phyloP scores from a whole-genome alignment of 2,888 invertebrate species.

The Xanthorhoe designata region DNA sequence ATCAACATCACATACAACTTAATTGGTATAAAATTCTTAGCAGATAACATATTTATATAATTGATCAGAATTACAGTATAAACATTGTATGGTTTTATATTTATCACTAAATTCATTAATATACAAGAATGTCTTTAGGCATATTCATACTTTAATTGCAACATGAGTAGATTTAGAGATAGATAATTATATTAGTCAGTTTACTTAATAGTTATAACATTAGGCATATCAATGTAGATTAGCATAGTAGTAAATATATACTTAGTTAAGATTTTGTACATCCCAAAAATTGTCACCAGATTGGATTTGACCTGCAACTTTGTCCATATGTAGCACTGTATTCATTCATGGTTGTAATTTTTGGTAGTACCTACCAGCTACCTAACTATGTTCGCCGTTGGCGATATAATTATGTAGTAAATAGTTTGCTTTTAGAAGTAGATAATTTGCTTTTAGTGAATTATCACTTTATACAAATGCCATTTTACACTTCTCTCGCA shows the following conservation, averaged over 20 bases:
- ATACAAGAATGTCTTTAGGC: neutral
- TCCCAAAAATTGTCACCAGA: neutral
- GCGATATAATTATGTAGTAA: neutral
- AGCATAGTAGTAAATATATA: neutral
- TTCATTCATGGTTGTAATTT: neutral
- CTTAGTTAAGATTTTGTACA: neutral
- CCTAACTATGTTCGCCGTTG: neutral
- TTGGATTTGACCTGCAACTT: neutral
- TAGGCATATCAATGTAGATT: neutral
- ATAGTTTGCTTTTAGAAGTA: neutral
- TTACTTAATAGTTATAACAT: neutral
- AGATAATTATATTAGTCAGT: neutral
- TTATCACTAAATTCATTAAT: neutral
- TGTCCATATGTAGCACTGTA: too few species aligned
- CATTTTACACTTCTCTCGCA: neutral
- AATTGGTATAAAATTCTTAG: constrained; percentile 19
- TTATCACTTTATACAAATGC: neutral
- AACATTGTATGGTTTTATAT: constrained; percentile 5
- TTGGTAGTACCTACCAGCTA: neutral
- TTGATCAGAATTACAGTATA: neutral
- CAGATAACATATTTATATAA: constrained; percentile 6
- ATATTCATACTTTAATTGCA: neutral
- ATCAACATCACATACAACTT: constrained; percentile 45
- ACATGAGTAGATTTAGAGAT: neutral
- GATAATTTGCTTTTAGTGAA: neutral